phyloP scores from a whole-genome alignment of 2,797 vertebrate species.

The Manis crassicaudata region DNA sequence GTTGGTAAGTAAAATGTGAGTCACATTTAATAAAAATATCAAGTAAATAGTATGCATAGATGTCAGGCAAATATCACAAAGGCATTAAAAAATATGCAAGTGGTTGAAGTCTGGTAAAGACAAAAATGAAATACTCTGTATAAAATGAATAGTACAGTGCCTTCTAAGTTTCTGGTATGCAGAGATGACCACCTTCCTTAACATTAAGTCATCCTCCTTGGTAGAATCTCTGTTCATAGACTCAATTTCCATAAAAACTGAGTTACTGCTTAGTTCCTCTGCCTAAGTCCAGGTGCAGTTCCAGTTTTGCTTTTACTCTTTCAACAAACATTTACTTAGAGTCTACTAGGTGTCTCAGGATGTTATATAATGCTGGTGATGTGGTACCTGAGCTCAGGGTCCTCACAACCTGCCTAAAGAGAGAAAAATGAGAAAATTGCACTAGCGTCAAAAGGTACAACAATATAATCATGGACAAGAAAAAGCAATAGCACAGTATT shows the following conservation, averaged over 20 bases:
- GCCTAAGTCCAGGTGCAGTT: not conserved
- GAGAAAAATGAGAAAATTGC: not conserved
- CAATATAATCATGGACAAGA: not conserved
- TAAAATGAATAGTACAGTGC: not conserved
- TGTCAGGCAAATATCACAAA: not conserved
- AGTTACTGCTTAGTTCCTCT: not conserved
- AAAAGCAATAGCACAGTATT: not conserved
- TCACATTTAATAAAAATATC: not conserved
- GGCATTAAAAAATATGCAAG: not conserved
- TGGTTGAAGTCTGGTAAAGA: not conserved
- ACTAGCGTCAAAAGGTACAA: too few species aligned
- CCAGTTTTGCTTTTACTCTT: not conserved
- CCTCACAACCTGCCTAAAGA: not conserved
- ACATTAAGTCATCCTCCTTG: not conserved
- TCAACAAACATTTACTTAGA: not conserved
- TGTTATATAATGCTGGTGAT: not conserved
- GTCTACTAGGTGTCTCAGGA: not conserved
- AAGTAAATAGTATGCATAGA: not conserved
- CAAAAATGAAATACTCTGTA: not conserved
- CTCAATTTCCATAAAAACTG: not conserved
- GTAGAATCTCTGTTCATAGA: not conserved
- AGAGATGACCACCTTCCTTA: not conserved
- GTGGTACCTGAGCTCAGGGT: not conserved
- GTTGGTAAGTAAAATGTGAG: constrained; percentile 21
- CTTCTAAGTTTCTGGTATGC: not conserved